These are phyloP conservation scores for Malaclemys terrapin DNA, from an alignment of 2,113 vertebrate genomes.

Conservation along the genomic window DNA sequence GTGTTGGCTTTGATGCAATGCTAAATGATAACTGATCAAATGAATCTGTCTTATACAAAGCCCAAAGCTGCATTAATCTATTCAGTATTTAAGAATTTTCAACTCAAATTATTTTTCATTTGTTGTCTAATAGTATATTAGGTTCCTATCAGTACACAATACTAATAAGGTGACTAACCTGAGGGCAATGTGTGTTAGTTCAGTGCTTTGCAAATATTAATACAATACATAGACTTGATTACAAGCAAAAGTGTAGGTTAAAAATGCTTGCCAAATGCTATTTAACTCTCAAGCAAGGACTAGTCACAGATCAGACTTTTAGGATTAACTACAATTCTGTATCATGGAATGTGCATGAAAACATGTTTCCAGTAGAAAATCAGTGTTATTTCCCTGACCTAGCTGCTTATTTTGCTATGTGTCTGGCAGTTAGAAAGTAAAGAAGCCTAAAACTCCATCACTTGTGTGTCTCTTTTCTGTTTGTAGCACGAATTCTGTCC, in stretches of 20 bases:
- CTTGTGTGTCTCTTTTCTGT: fast-evolving
- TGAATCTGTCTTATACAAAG: fast-evolving
- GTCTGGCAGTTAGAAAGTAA: fast-evolving
- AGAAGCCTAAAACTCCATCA: background rate
- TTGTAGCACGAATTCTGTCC: fast-evolving
- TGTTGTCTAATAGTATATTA: fast-evolving
- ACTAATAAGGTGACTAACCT: background rate
- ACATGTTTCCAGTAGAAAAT: background rate
- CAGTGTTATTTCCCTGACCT: background rate
- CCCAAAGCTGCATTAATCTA: background rate
- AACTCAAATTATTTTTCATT: background rate
- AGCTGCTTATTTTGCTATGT: background rate
- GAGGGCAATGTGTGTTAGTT: fast-evolving
- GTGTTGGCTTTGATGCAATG: fast-evolving
- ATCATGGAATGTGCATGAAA: fast-evolving
- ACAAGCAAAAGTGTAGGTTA: background rate
- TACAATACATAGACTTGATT: background rate
- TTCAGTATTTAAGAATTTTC: background rate
- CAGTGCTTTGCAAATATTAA: background rate
- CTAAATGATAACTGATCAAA: background rate
- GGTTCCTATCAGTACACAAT: fast-evolving
- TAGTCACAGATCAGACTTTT: fast-evolving
- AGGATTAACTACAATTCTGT: background rate
- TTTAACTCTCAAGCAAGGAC: background rate
- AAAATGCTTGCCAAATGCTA: background rate